Evolutionary conservation across 2,888 invertebrate species (phyloP).

Genomic region (Tenodera sinensis): DNA sequence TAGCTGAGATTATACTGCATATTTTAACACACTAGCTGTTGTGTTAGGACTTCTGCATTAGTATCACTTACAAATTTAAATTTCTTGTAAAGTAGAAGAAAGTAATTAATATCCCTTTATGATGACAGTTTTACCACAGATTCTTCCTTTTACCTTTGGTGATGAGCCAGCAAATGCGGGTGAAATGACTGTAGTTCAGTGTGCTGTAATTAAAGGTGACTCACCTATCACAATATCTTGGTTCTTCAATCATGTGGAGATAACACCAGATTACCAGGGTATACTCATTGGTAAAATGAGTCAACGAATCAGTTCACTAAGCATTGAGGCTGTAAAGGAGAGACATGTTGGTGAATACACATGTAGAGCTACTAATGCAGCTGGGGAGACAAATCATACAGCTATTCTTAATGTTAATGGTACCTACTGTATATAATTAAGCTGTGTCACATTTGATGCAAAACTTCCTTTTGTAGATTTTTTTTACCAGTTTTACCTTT

Average conservation of each 20-base stretch:
- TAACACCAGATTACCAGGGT: slow-evolving; percentile 54
- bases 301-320: slow-evolving; percentile 61
- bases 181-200: slow-evolving; percentile 59
- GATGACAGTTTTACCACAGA: slow-evolving; percentile 56
- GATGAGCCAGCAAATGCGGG: slow-evolving; percentile 62
- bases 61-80: too few relatives aligned
- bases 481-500: neutral
- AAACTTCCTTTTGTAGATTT: neutral
- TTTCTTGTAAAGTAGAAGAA: neutral
- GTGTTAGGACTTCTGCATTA: too few relatives aligned
- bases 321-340: slow-evolving; percentile 59
- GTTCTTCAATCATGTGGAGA: slow-evolving; percentile 62
- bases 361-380: slow-evolving; percentile 64
- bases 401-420: slow-evolving; percentile 23
- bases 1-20: too few relatives aligned
- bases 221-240: slow-evolving; percentile 69
- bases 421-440: neutral
- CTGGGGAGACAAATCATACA: slow-evolving; percentile 57
- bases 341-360: slow-evolving; percentile 69
- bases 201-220: slow-evolving; percentile 65
- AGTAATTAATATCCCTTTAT: neutral
- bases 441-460: neutral
- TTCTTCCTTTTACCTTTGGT: slow-evolving; percentile 57
- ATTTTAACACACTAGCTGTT: too few relatives aligned
- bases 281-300: slow-evolving; percentile 62